Evolutionary conservation across 1,140 invertebrate genomes (phyloP), one percentile per base, ranked within the genome.

Genomic region (Meloidogyne floridensis): DNA sequence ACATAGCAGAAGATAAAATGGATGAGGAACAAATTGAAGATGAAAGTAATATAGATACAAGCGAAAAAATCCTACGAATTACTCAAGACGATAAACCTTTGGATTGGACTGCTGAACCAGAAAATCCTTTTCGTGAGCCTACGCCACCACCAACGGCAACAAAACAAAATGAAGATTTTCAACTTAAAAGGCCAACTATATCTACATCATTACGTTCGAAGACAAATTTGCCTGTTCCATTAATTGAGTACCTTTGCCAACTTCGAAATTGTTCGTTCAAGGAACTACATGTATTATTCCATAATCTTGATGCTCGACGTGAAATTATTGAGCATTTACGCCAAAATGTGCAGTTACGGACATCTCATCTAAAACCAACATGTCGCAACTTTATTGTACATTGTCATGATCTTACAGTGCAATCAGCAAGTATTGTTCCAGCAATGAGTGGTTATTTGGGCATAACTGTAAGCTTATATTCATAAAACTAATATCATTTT

Each of bases 371-470:
- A 7, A 51, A 56, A n/a, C 74, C 74, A 3, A 2, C 10, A 6
- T 10, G n/a, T 56, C 11, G 42, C 42, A 75, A 75, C 11, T 75
- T 75, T 75, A n/a, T 9, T 8, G 74, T 75, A 8, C 74, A 42
- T 2, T 75, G 74, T 20, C 53, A 75, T 43, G 74, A 75, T 3
- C 42, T 75, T 1, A 54, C 74, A 8, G 4, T 75, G 3, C 74
- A 54, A n/a, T 18, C n/a, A 18, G 74, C 74, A 6, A 51, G 20
- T 8, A 20, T 32, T n/a, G 20, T 56, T n/a, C 74, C 74, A 1
- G 74, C 74, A 20, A 42, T 54, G 53, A 51, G 74, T 18, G 74
- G 74, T 8, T 75, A 75, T 56, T 32, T 75, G 9, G 74, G 74
- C 6, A 75, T 75, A 18, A 75, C 74, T 6, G 74, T 75, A 11